Conservation (phyloP, 2,888 invertebrate genomes). For the Dioctria rufipes region DNA sequence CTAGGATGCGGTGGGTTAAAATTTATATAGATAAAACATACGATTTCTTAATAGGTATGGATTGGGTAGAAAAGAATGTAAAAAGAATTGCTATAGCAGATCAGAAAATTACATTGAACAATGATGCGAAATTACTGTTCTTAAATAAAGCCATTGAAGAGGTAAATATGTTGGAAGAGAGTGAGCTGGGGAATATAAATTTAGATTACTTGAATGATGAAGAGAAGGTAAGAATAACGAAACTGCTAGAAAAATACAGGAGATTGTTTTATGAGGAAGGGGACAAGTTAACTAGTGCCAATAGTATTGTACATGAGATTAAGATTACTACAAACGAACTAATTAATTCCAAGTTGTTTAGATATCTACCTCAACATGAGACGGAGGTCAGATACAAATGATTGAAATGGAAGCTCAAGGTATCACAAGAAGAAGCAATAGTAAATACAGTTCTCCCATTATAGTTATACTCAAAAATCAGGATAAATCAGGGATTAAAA, state of each 20-base stretch:
- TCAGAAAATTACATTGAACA: constrained; percentile 31
- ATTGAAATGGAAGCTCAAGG: constrained; percentile 57
- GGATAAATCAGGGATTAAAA: constrained; percentile 54
- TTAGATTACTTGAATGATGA: no score
- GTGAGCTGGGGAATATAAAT: constrained; percentile 45
- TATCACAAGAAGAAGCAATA: constrained; percentile 53
- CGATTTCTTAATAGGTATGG: constrained; percentile 52
- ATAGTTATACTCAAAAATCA: constrained; percentile 52
- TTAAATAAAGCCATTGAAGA: constrained; percentile 29
- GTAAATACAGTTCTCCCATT: no score
- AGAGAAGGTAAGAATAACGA: no score
- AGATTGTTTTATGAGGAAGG: no score
- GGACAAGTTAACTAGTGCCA: no score
- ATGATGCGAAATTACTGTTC: constrained; percentile 40
- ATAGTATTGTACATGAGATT: constrained; percentile 47
- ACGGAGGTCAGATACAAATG: constrained; percentile 47
- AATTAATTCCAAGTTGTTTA: constrained; percentile 53
- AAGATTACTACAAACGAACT: constrained; percentile 51
- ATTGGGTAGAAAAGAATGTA: constrained; percentile 49
- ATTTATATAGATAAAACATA: constrained; percentile 50
- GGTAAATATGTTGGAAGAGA: constrained; percentile 46
- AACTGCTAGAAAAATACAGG: no score
- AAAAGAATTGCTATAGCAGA: constrained; percentile 49
- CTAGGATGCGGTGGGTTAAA: constrained; percentile 35
- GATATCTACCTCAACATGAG: constrained; percentile 53